These are phyloP conservation scores for Sitobion miscanthi DNA, from an alignment of 1,140 invertebrate genomes.

Conservation along the genomic window DNA sequence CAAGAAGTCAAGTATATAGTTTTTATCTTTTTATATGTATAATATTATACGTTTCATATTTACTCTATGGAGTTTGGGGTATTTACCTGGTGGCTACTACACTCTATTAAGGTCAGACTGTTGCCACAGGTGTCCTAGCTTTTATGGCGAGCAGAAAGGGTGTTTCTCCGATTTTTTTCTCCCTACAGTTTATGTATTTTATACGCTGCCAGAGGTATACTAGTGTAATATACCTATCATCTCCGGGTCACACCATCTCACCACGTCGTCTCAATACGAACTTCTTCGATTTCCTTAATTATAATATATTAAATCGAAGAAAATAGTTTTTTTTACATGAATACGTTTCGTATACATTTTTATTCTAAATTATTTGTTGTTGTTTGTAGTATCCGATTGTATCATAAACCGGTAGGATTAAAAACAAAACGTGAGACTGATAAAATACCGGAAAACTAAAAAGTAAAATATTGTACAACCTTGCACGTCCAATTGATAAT, in stretches of 20 bases:
- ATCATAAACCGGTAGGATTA: constrained; percentile 21
- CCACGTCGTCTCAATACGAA: background rate
- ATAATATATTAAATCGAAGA: background rate
- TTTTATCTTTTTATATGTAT: no score
- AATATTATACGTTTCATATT: no score
- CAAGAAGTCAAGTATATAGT: no score
- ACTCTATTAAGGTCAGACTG: no score
- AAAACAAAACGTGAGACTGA: constrained; percentile 47
- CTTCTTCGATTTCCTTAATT: background rate
- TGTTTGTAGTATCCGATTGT: constrained; percentile 37
- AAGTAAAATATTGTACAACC: constrained; percentile 28
- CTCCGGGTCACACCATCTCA: background rate
- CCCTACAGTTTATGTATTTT: background rate
- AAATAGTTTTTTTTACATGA: background rate
- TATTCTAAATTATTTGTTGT: constrained; percentile 30
- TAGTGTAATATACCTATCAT: no score
- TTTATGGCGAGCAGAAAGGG: no score
- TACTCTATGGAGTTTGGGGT: no score
- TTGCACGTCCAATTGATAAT: constrained; percentile 45
- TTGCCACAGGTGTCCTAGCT: no score
- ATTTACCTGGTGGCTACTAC: no score
- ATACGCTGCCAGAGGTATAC: no score
- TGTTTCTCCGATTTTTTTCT: background rate
- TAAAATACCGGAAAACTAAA: constrained; percentile 45
- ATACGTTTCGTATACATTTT: background rate